Evolutionary conservation across 2,888 invertebrate genomes (phyloP), one percentile per base, ranked within the genome.

Genomic region (Scrobipalpa atriplicella): DNA sequence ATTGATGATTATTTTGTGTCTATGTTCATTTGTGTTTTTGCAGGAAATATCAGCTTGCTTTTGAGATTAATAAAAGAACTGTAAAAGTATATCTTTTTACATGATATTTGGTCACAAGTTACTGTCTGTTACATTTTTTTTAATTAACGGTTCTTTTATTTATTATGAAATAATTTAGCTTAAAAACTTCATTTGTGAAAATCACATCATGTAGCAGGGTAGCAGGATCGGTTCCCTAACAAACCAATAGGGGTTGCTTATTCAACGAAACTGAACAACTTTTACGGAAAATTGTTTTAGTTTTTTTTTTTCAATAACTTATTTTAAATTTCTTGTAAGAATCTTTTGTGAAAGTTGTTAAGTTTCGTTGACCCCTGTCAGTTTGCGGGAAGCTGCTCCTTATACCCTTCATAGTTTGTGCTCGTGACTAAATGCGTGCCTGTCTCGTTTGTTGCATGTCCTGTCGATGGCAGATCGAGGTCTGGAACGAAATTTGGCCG

Each of bases 401-500:
- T n/a, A n/a, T n/a, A n/a, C n/a, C n/a, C n/a, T n/a, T n/a, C n/a
- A 54, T 54, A 54, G 54, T 21, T 58, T 64, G 66, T 62, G 61
- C 13, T 68, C 66, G 75, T 72, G 64, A 68, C 72, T 54, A 69
- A 64, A 52, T 38, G 64, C 47, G 70, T 78, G 79, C 78, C 18
- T 86, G 74, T 84, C 77, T 86, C 47, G 85, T 85, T 83, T 87
- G 85, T 84, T 85, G 85, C 87, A 89, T 88, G 93, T 94, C 85
- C 78, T 72, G 69, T 68, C 75, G 79, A 78, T 76, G 81, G 89
- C 94, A 95, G 95, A 94, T 95, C 88, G 93, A 94, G 81, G 89
- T 89, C 74, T 95, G 94, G 95, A 95, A 95, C 83, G 79, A 87
- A 69, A 87, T 90, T 60, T 94, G 94, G 94, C 94, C 94, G 0